Conservation (phyloP, 2,113 vertebrate species). For the Mirounga angustirostris region DNA sequence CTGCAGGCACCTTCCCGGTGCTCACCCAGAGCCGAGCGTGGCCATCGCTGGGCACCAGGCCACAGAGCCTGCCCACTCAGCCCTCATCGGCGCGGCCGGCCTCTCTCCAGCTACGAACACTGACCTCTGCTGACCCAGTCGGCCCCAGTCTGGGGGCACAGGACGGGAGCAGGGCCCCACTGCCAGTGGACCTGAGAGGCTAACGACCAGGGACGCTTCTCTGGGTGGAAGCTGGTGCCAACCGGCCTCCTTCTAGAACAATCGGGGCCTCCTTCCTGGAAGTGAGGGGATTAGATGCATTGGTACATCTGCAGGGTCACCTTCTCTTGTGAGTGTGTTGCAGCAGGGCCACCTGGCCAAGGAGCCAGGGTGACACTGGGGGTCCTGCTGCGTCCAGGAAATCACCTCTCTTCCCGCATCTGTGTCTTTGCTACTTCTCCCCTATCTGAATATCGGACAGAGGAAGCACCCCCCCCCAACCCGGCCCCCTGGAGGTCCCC, state of each 20-base stretch:
- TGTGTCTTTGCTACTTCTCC: not conserved
- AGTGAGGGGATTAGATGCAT: not conserved
- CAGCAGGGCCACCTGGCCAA: not conserved
- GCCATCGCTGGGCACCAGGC: rapidly evolving
- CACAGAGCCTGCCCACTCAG: not conserved
- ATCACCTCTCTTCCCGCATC: not conserved
- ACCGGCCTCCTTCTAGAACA: not conserved
- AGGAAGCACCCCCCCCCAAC: not conserved
- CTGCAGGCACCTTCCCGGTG: not conserved
- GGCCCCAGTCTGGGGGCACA: not conserved
- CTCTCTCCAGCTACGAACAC: too few species aligned
- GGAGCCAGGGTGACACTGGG: rapidly evolving
- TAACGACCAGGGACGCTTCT: not conserved
- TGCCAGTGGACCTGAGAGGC: not conserved
- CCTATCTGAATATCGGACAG: not conserved
- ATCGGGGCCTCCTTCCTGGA: not conserved
- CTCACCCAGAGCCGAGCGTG: not conserved
- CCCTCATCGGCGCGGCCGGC: rapidly evolving
- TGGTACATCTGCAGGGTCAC: not conserved
- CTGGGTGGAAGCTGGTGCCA: not conserved
- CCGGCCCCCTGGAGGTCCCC: too few species aligned
- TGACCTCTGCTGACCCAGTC: not conserved
- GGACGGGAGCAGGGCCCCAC: rapidly evolving
- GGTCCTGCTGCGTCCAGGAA: not conserved
- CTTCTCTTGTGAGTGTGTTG: not conserved